Conservation (phyloP, 2,888 invertebrate genomes). For the Tenthredo mesomela region DNA sequence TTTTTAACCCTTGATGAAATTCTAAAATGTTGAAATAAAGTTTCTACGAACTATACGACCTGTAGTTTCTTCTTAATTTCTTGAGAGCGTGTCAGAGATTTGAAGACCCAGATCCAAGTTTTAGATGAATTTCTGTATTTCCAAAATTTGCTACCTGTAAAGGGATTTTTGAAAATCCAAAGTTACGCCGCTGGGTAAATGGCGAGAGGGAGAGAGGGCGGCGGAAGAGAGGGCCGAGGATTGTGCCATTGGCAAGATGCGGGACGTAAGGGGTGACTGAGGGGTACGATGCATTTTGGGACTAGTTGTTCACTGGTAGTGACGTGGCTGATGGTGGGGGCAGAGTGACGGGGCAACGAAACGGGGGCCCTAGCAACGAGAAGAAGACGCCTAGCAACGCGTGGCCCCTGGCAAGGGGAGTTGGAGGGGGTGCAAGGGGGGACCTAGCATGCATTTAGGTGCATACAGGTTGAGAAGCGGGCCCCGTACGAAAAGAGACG, state of each 20-base stretch:
- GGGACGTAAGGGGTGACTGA: conserved; percentile 54
- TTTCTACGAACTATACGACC: no score
- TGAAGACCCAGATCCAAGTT: no score
- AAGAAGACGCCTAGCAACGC: conserved; percentile 76
- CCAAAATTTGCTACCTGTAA: neutral
- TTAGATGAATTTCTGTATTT: neutral
- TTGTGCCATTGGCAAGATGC: conserved; percentile 60
- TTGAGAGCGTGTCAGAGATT: no score
- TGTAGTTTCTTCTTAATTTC: no score
- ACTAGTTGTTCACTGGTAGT: conserved; percentile 71
- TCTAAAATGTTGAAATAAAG: no score
- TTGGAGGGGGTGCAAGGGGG: conserved; percentile 65
- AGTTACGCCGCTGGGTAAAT: conserved; percentile 18
- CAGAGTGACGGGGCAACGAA: conserved; percentile 65
- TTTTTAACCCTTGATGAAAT: neutral
- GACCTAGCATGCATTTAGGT: conserved; percentile 76
- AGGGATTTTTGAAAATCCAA: neutral
- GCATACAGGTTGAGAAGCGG: conserved; percentile 67
- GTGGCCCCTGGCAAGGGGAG: conserved; percentile 60
- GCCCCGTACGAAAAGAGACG: conserved; percentile 66
- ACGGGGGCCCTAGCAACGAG: conserved; percentile 75
- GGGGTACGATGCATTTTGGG: conserved; percentile 73
- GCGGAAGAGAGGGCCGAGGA: conserved; percentile 15
- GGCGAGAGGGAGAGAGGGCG: neutral
- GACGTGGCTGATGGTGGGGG: conserved; percentile 61